Conservation (phyloP, 2,888 invertebrate species). For the Podabrus alpinus region DNA sequence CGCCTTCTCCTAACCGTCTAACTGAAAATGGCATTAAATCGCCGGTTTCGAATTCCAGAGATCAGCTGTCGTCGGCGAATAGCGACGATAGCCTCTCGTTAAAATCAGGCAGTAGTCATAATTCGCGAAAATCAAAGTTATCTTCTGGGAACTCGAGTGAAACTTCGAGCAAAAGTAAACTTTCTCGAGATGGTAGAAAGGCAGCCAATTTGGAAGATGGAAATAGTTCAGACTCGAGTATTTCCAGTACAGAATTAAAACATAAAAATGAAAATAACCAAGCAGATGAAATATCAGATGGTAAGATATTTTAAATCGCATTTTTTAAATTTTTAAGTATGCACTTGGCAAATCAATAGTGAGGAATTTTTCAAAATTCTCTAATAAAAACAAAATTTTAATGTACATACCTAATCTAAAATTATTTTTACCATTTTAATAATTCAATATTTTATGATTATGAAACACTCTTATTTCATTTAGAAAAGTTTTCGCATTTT, state of each 20-base stretch:
- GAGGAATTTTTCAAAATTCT: neutral
- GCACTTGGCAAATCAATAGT: neutral
- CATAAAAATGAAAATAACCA: constrained; percentile 31
- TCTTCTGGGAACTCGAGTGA: constrained; percentile 33
- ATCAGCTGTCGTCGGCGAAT: constrained; percentile 19
- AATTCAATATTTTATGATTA: no score
- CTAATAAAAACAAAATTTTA: no score
- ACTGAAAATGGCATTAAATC: constrained; percentile 16
- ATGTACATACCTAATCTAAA: neutral
- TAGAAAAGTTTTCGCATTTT: no score
- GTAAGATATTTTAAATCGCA: constrained; percentile 47
- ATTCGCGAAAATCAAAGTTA: constrained; percentile 42
- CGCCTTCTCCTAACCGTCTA: constrained; percentile 4
- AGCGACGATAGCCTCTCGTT: constrained; percentile 36
- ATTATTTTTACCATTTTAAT: neutral
- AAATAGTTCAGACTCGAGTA: constrained; percentile 52
- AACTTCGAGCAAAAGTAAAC: constrained; percentile 34
- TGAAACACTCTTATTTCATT: no score
- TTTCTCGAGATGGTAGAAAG: constrained; percentile 34
- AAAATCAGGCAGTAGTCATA: constrained; percentile 43
- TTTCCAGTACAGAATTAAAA: constrained; percentile 50
- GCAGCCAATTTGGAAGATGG: constrained; percentile 47
- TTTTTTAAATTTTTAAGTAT: neutral
- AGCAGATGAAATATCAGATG: constrained; percentile 68
- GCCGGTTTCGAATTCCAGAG: constrained; percentile 9